Evolutionary conservation across 2,113 vertebrate genomes (phyloP).

Genomic region (Mesoclemmys tuberculata): DNA sequence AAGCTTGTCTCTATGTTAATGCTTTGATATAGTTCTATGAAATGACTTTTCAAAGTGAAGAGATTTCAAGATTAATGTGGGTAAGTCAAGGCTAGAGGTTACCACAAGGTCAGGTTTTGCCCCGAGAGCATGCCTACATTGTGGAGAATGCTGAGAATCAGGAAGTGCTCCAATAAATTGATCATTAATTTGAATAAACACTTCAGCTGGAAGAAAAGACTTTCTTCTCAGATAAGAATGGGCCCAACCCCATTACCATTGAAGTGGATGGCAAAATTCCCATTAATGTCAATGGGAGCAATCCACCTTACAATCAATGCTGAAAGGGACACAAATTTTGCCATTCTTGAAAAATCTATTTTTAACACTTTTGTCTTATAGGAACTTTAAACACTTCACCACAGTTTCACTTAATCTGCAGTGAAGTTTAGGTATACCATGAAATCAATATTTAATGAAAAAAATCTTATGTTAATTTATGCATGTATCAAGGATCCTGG

Average conservation of each 20-base stretch:
- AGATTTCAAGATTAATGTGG: conserved; percentile 17
- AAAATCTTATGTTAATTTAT: neutral
- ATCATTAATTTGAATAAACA: neutral
- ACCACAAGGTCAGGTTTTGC: conserved; percentile 4
- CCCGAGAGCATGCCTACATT: fast-evolving
- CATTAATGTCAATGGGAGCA: neutral
- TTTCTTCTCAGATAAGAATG: neutral
- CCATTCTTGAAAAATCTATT: neutral
- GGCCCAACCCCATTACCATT: fast-evolving
- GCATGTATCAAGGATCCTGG: neutral
- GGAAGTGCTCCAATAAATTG: neutral
- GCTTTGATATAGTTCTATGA: neutral
- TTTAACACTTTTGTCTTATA: neutral
- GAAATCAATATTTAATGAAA: neutral
- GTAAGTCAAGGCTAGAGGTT: conserved; percentile 33
- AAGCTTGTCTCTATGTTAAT: neutral
- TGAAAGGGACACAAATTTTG: neutral
- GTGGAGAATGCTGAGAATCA: neutral
- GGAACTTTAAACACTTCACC: neutral
- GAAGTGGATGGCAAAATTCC: neutral
- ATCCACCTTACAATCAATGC: fast-evolving
- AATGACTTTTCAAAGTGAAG: conserved; percentile 11
- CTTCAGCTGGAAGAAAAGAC: neutral
- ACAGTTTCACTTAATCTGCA: neutral
- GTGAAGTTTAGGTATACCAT: neutral